Evolutionary conservation across 2,888 invertebrate species (phyloP).

Genomic region (Himalopsyche tibetana): DNA sequence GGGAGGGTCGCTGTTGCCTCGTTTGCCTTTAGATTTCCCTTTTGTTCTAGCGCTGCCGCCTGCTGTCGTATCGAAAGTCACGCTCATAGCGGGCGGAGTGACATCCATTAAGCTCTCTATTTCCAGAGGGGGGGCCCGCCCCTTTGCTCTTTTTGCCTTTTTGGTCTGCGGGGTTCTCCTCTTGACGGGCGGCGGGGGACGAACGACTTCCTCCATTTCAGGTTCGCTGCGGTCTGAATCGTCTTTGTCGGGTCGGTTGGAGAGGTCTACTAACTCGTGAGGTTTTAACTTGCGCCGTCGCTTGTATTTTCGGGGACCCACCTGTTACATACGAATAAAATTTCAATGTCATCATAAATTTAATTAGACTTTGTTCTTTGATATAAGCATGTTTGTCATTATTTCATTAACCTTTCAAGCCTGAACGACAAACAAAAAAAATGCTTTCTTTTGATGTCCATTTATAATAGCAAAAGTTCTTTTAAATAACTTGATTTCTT

Average conservation of each 20-base stretch:
- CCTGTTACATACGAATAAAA: conserved; percentile 70
- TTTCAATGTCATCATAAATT: too few species aligned
- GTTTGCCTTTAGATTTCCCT: conserved; percentile 66
- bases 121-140: conserved; percentile 47
- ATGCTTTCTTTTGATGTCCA: too few species aligned
- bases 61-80: conserved; percentile 44
- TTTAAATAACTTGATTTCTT: too few species aligned
- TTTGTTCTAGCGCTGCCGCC: conserved; percentile 66
- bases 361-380: too few species aligned
- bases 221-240: conserved; percentile 67
- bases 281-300: conserved; percentile 85
- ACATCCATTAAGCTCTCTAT: conserved; percentile 22
- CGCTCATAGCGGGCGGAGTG: not conserved
- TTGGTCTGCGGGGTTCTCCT: conserved; percentile 53
- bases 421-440: too few species aligned
- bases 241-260: conserved; percentile 70
- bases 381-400: too few species aligned
- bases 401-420: too few species aligned
- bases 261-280: conserved; percentile 76
- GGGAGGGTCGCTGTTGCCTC: conserved; percentile 70
- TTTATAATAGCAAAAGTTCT: too few species aligned
- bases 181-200: conserved; percentile 49
- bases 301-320: conserved; percentile 88
- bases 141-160: conserved; percentile 49
- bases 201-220: conserved; percentile 66